Conservation (phyloP, 2,797 vertebrate species). For the Cynodonichthys magdalenae region DNA sequence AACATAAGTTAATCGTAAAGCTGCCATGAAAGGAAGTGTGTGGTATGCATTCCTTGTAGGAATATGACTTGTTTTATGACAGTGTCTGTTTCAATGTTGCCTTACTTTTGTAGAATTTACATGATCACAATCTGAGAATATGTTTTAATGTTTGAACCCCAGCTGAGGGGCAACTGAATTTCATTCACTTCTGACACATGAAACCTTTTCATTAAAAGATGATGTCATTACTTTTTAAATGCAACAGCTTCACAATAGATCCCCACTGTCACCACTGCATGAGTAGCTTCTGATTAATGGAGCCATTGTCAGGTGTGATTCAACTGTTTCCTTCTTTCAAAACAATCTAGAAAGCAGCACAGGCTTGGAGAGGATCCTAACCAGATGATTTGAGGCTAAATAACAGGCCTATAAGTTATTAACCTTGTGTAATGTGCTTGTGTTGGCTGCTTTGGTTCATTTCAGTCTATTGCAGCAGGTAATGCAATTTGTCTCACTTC, state of each 20-base stretch:
- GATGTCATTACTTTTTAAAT: too few relatives aligned
- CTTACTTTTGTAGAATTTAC: too few relatives aligned
- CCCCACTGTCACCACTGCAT: neutral
- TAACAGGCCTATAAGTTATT: neutral
- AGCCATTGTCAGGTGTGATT: neutral
- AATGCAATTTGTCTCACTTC: constrained; percentile 9
- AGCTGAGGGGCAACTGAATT: too few relatives aligned
- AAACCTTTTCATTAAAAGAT: too few relatives aligned
- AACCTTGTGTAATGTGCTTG: neutral
- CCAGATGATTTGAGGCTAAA: neutral
- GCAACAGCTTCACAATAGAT: too few relatives aligned
- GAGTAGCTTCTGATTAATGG: neutral
- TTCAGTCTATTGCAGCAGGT: neutral
- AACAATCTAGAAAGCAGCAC: neutral
- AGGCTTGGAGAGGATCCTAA: neutral
- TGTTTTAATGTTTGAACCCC: too few relatives aligned
- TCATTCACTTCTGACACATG: too few relatives aligned
- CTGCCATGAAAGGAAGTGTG: neutral
- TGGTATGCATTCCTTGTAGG: neutral
- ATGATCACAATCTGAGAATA: too few relatives aligned
- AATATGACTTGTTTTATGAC: too few relatives aligned
- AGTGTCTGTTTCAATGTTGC: too few relatives aligned
- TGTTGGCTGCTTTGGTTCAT: neutral
- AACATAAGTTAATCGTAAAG: too few relatives aligned
- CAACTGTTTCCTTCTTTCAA: neutral